Evolutionary conservation across 2,888 invertebrate species (phyloP).

Genomic region (Hermodice carunculata): DNA sequence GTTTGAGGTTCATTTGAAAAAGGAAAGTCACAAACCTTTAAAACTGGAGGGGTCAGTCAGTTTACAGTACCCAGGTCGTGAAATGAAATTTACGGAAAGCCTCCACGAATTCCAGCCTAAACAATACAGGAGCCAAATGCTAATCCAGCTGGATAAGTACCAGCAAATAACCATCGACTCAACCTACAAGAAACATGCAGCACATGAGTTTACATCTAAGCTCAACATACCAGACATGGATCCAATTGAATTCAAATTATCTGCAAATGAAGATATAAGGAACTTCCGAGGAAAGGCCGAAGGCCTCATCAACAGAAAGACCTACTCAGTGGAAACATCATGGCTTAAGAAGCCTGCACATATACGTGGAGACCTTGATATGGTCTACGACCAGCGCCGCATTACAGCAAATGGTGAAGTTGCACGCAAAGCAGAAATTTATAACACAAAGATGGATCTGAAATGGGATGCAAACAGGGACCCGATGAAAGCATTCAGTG

Average conservation of each 20-base stretch:
- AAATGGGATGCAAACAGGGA: constrained; percentile 27
- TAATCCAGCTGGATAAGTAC: constrained; percentile 20
- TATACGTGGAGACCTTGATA: neutral
- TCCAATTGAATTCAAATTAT: constrained; percentile 33
- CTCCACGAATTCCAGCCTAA: constrained; percentile 19
- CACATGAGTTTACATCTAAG: constrained; percentile 34
- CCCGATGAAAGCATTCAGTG: constrained; percentile 9
- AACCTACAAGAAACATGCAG: constrained; percentile 31
- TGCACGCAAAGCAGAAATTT: neutral
- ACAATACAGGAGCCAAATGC: constrained; percentile 26
- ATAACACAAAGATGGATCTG: constrained; percentile 13
- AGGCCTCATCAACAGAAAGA: no score
- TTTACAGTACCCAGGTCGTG: constrained; percentile 30
- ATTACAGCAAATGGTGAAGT: neutral
- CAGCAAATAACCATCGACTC: constrained; percentile 15
- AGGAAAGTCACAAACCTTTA: constrained; percentile 29
- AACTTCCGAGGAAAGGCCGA: constrained; percentile 27
- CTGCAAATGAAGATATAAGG: constrained; percentile 36
- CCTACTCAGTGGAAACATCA: no score
- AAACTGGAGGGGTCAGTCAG: constrained; percentile 4
- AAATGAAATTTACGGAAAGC: constrained; percentile 20
- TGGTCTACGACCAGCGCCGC: neutral
- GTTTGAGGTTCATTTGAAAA: constrained; percentile 26
- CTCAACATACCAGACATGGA: constrained; percentile 20
- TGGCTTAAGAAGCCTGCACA: no score